Evolutionary conservation across 2,888 invertebrate species (phyloP), one percentile per base, ranked within the genome.

Genomic region (Eueremaeus valkanovi): DNA sequence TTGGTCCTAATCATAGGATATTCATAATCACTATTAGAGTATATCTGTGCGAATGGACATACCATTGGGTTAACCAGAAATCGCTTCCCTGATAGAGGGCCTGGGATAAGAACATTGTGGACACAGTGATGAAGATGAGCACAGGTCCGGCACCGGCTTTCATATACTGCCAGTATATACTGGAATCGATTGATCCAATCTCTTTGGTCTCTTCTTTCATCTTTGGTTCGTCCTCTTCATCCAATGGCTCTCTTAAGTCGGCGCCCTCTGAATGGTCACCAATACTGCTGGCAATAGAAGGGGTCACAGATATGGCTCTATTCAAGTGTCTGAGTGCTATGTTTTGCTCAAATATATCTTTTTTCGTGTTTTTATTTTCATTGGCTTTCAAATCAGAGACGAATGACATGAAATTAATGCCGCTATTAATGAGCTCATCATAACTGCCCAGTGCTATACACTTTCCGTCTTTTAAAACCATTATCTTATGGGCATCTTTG

Each of bases 111-210:
- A 85, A 72, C 78, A 84, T 83, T 42, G 84, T 80, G 3, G 16
- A 24, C 3, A 73, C 0, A 6, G 36, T 33, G 1, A 84, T 31
- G 6, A 82, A 72, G 16, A 84, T 80, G 1, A 83, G 31, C 0
- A 83, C 9, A 36, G 80, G 81, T 70, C 83, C 82, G 9, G 81
- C 81, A 68, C 85, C 85, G 9, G 83, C 82, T 76, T 80, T 82
- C 74, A 85, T 82, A 78, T 85, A 86, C 2, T 82, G 75, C 73
- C 81, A 78, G 78, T 85, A 86, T 16, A 82, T 79, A 24, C 75
- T 77, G 31, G 79, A 61, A 3, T 81, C 78, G 1, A 83, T 81
- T 9, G 81, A 80, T 0, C 83, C 83, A 33, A 79, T 36, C 24
- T 31, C 21, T 58, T 68, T 45, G 70, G 55, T 29, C 63, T 77